These are phyloP conservation scores for Lagopus muta DNA, from an alignment of 2,113 vertebrate genomes.

Conservation along the genomic window DNA sequence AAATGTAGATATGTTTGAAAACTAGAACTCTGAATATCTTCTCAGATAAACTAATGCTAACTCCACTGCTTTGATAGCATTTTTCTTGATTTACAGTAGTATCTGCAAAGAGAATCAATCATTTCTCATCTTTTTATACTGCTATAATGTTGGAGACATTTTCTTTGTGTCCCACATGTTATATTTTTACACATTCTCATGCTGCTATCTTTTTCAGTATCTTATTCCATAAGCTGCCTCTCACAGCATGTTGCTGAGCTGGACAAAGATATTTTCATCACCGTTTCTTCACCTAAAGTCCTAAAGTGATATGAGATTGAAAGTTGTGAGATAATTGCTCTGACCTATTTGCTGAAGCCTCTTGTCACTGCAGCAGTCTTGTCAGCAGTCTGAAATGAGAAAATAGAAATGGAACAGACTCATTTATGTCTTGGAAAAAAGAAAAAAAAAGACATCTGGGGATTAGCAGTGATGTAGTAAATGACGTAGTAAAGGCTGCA, in stretches of 20 bases:
- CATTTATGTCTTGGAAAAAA: background rate
- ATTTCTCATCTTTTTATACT: background rate
- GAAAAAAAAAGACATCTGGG: background rate
- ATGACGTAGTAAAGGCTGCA: background rate
- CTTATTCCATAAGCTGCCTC: background rate
- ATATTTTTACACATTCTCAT: constrained; percentile 33
- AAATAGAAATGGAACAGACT: background rate
- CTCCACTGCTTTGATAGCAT: background rate
- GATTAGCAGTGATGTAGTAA: background rate
- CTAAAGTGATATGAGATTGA: constrained; percentile 21
- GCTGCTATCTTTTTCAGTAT: constrained; percentile 27
- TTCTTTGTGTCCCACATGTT: constrained; percentile 5
- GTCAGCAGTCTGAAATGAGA: background rate
- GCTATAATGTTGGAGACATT: constrained; percentile 4
- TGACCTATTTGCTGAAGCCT: constrained; percentile 37
- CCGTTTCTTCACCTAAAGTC: background rate
- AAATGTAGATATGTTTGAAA: background rate
- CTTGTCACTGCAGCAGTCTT: background rate
- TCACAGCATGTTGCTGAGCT: constrained; percentile 50
- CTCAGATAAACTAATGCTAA: background rate
- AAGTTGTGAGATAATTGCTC: constrained; percentile 51
- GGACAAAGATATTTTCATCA: constrained; percentile 52
- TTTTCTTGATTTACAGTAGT: background rate
- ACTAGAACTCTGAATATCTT: background rate
- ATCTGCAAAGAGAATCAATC: background rate